Base-by-base conservation (phyloP, 1,140 invertebrate genomes). In the Diploscapter pachys region DNA sequence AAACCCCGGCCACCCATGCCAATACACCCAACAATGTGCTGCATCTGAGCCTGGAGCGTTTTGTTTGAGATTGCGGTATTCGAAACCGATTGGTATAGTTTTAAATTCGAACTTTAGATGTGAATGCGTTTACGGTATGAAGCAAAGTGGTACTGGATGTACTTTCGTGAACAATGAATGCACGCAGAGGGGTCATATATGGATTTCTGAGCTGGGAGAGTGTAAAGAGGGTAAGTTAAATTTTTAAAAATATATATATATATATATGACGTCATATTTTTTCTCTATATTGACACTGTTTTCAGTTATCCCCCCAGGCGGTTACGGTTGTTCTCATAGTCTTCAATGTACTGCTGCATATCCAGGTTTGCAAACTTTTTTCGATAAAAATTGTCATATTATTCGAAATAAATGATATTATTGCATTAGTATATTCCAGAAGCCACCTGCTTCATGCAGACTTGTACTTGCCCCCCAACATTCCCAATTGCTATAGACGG, bases 291-390 rank as follows among this genome's bases (percentile, higher is more conserved):
- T 0, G 49, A 8, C 11, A 62, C 49, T 9, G 6, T 56, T 48
- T 84, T 65, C 70, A 85, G 83, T 84, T 3, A 76, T 85, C 49
- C 64, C 76, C 8, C 83, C 83, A 8, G 83, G 83, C 9, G 72
- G 83, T 5, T 72, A 78, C 49, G 73, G 79, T 13, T 85, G 83
- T 55, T 74, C 74, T 31, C 85, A 85, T 63, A 81, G 77, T 4
- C 81, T 83, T 65, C 83, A 85, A 69, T 85, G 83, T 67, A 78
- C 84, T 53, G 83, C 80, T n/a, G 83, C 82, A 6, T 79, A 82
- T 2, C 61, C 31, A 31, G 31, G 31, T 31, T 31, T 31, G 31
- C 0, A 31, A 1, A 1, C 1, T 31, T 31, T 31, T 1, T 31
- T 31, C 31, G 31, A 31, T 31, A 31, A 31, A 0, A 31, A 31